Evolutionary conservation across 2,888 invertebrate genomes (phyloP).

Genomic region (Neria commutata): DNA sequence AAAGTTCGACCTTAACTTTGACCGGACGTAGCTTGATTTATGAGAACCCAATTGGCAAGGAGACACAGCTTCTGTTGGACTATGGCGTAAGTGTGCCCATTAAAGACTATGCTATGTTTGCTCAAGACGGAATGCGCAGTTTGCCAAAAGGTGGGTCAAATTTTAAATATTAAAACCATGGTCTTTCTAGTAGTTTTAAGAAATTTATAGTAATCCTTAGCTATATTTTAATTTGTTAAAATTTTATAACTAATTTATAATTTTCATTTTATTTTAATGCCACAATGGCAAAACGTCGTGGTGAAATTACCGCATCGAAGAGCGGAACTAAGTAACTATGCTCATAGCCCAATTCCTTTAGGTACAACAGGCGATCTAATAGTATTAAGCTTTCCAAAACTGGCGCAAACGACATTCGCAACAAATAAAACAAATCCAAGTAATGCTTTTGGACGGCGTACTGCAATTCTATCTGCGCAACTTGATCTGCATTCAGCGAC

Average conservation of each 20-base stretch:
- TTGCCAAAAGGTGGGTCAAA: conserved; percentile 61
- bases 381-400: conserved; percentile 82
- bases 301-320: conserved; percentile 85
- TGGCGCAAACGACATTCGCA: conserved; percentile 78
- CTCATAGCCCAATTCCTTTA: conserved; percentile 69
- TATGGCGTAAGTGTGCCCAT: conserved; percentile 37
- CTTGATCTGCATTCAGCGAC: conserved; percentile 62
- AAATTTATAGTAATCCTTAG: too few species aligned
- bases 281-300: conserved; percentile 64
- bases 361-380: conserved; percentile 79
- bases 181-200: not conserved
- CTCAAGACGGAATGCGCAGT: conserved; percentile 28
- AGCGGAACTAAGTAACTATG: conserved; percentile 73
- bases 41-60: conserved; percentile 73
- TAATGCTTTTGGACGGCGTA: conserved; percentile 65
- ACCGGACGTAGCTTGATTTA: conserved; percentile 70
- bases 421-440: conserved; percentile 76
- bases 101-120: conserved; percentile 35
- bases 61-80: conserved; percentile 64
- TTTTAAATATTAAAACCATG: not conserved
- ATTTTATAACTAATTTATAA: not conserved
- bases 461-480: conserved; percentile 60
- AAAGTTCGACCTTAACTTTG: conserved; percentile 64
- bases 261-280: conserved; percentile 37
- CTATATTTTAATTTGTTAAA: not conserved